Percentiles rank a stretch among this genome's conserved stretches.
These are phyloP conservation scores for Fragum whitleyi DNA, from an alignment of 2,888 invertebrate species.

Conservation along the genomic window DNA sequence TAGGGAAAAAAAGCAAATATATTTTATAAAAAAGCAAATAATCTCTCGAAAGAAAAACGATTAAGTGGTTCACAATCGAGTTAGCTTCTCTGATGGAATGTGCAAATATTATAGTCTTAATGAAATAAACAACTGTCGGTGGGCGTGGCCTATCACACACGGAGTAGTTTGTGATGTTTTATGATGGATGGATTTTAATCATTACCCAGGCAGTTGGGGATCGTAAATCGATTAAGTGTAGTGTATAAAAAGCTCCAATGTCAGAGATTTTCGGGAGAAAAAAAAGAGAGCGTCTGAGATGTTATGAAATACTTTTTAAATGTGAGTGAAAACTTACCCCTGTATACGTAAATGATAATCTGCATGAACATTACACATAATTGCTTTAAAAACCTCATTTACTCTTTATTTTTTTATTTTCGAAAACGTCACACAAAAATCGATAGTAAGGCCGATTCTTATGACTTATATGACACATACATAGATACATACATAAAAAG, in stretches of 20 bases:
- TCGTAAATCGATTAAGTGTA: background rate
- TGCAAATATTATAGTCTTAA: conserved; percentile 10
- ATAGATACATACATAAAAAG: too few species aligned
- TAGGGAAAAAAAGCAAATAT: background rate
- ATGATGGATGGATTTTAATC: conserved; percentile 4
- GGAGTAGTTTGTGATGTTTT: conserved; percentile 2
- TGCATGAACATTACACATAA: too few species aligned
- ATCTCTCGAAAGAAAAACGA: background rate
- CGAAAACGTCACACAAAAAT: too few species aligned
- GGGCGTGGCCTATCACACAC: conserved; percentile 1
- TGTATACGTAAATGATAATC: too few species aligned
- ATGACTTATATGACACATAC: too few species aligned
- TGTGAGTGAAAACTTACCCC: too few species aligned
- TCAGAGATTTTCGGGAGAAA: too few species aligned
- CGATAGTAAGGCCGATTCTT: too few species aligned
- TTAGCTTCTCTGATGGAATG: background rate
- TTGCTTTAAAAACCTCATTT: too few species aligned
- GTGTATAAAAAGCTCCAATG: background rate
- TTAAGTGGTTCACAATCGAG: conserved; percentile 1
- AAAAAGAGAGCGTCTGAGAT: too few species aligned
- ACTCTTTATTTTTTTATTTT: too few species aligned
- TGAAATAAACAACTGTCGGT: background rate
- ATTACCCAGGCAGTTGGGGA: background rate
- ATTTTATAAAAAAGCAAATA: background rate
- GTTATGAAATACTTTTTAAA: too few species aligned